Evolutionary conservation across 1,140 invertebrate genomes (phyloP), one percentile per base, ranked within the genome.

Genomic region (Andricus grossulariae): DNA sequence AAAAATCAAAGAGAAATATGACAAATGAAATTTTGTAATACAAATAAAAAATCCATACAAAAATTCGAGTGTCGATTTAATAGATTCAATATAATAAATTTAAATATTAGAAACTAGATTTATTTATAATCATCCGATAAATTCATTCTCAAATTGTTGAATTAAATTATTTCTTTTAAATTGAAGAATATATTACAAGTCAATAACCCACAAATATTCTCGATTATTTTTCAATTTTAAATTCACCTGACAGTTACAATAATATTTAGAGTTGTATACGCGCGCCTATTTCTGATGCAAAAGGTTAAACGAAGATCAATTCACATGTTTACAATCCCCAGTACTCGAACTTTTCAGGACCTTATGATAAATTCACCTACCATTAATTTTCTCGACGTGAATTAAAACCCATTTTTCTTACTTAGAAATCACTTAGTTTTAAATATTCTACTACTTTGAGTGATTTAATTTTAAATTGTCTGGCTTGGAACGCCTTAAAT

Each of bases 241-340:
- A 54, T 54, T 7, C 52, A 54, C 52, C 52, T 54, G 16, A 19
- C 52, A 18, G 16, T 54, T 54, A 54, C 7, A 66, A 66, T 32
- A 66, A 66, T 66, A 66, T 66, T 66, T 66, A 39, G 25, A 45
- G n/a, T 39, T 66, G 39, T 66, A 32, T 2, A 39, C 25, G 7
- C 25, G 60, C 32, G 60, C 13, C 60, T 39, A 39, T 25, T 60
- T 60, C 15, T 4, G 21, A 60, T 25, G 13, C 21, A 13, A 66
- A 66, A 66, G 60, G 60, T 66, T 66, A 66, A 66, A n/a, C 25
- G 25, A 39, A 60, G 57, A 60, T 60, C 57, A 60, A 60, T 60
- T 60, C 15, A 32, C 2, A 60, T 66, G 60, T 66, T 66, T 66
- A 66, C 60, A 66, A 32, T 39, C 2, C 21, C 15, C 39, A 45